phyloP scores from a whole-genome alignment of 2,888 invertebrate genomes.

The Sinopyrophorus schimmeli region DNA sequence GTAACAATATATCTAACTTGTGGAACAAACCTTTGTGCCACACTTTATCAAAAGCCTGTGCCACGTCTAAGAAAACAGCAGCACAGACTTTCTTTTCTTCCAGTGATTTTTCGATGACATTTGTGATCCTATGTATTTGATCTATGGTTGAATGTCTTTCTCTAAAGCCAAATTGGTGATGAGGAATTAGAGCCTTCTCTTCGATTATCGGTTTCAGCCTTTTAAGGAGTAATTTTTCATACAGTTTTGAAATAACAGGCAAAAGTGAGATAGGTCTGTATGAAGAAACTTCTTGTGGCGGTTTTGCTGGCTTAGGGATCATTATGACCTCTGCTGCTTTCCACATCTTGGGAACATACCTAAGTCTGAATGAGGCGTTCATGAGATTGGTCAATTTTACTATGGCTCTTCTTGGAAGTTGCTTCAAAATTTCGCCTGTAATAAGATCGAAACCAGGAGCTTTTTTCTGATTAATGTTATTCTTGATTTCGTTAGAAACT shows the following conservation, averaged over 20 bases:
- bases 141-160: too few relatives aligned
- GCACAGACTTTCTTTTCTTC: constrained; percentile 25
- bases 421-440: constrained; percentile 33
- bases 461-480: constrained; percentile 21
- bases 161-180: constrained; percentile 17
- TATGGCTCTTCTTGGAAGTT: constrained; percentile 22
- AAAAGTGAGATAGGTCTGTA: constrained; percentile 35
- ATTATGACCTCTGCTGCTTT: constrained; percentile 38
- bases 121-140: constrained; percentile 10
- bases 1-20: constrained; percentile 22
- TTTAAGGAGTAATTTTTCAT: constrained; percentile 34
- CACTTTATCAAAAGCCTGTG: constrained; percentile 24
- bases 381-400: constrained; percentile 19
- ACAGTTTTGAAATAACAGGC: constrained; percentile 34
- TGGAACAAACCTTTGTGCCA: constrained; percentile 19
- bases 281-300: constrained; percentile 23
- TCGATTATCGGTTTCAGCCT: constrained; percentile 20
- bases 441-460: constrained; percentile 37
- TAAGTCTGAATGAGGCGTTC: constrained; percentile 16
- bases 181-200: constrained; percentile 12
- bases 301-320: constrained; percentile 35
- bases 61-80: constrained; percentile 21
- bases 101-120: constrained; percentile 14
- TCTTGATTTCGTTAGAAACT: background rate
- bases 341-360: constrained; percentile 22